Evolutionary conservation across 2,888 invertebrate genomes (phyloP).

Genomic region (Epiblema foenella): DNA sequence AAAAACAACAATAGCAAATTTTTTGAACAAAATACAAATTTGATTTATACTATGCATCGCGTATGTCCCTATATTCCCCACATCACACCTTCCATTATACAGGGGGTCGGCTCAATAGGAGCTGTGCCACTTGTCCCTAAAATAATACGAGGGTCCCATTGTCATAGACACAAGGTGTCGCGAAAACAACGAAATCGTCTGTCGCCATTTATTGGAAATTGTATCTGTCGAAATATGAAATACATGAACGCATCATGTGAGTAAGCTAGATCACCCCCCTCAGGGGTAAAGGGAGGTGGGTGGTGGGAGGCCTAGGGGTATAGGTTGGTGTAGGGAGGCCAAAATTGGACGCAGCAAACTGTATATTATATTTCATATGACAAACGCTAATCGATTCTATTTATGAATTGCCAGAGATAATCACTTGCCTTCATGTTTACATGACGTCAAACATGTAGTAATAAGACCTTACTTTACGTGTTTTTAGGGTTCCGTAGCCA

Average conservation of each 20-base stretch:
- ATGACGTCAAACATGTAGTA: too few species aligned
- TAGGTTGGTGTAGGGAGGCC: constrained; percentile 8
- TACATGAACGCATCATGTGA: neutral
- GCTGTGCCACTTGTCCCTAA: constrained; percentile 30
- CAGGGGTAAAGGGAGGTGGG: neutral
- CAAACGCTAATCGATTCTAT: neutral
- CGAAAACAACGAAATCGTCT: constrained; percentile 37
- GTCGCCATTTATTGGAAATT: constrained; percentile 26
- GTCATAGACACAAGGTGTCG: constrained; percentile 27
- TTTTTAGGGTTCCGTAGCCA: too few species aligned
- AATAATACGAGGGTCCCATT: constrained; percentile 33
- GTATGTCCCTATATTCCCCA: neutral
- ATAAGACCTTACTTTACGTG: too few species aligned
- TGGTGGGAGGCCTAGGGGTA: neutral
- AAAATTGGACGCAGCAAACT: neutral
- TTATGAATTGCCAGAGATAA: neutral
- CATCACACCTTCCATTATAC: constrained; percentile 28
- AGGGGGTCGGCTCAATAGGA: constrained; percentile 12
- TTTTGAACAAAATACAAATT: constrained; percentile 22
- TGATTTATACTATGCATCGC: constrained; percentile 23
- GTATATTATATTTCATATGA: neutral
- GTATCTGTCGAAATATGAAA: constrained; percentile 35
- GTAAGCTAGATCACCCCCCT: neutral
- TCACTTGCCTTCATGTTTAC: too few species aligned
- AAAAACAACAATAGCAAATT: constrained; percentile 22